Conservation (phyloP, 2,888 invertebrate genomes). For the Heliconius ethilla region DNA sequence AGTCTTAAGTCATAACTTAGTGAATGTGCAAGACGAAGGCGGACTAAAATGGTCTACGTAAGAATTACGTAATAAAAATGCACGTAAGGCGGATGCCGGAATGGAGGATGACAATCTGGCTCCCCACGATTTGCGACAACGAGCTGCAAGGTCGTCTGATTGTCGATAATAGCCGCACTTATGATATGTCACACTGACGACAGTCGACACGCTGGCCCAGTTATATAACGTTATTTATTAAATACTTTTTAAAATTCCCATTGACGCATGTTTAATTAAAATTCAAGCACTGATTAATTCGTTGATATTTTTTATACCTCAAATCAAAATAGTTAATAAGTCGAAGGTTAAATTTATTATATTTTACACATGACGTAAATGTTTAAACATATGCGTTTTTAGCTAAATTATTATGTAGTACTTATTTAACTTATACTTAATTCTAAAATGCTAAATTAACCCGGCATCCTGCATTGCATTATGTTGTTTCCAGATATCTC, state of each 20-base stretch:
- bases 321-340: background rate
- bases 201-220: slow-evolving; percentile 68
- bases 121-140: slow-evolving; percentile 79
- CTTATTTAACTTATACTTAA: background rate
- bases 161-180: slow-evolving; percentile 75
- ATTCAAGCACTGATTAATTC: background rate
- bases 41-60: slow-evolving; percentile 33
- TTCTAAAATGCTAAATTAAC: background rate
- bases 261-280: slow-evolving; percentile 22
- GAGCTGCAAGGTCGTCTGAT: slow-evolving; percentile 80
- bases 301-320: background rate
- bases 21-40: slow-evolving; percentile 19
- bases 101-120: slow-evolving; percentile 76
- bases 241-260: slow-evolving; percentile 42
- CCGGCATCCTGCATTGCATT: background rate
- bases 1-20: slow-evolving; percentile 11
- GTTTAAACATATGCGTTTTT: background rate
- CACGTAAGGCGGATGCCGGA: slow-evolving; percentile 76
- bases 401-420: background rate
- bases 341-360: slow-evolving; percentile 6
- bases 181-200: slow-evolving; percentile 57
- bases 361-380: background rate
- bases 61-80: slow-evolving; percentile 72
- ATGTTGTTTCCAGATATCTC: background rate
- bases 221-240: slow-evolving; percentile 50